These are phyloP conservation scores for Bujurquina vittata DNA, from an alignment of 2,113 vertebrate genomes.

Conservation along the genomic window DNA sequence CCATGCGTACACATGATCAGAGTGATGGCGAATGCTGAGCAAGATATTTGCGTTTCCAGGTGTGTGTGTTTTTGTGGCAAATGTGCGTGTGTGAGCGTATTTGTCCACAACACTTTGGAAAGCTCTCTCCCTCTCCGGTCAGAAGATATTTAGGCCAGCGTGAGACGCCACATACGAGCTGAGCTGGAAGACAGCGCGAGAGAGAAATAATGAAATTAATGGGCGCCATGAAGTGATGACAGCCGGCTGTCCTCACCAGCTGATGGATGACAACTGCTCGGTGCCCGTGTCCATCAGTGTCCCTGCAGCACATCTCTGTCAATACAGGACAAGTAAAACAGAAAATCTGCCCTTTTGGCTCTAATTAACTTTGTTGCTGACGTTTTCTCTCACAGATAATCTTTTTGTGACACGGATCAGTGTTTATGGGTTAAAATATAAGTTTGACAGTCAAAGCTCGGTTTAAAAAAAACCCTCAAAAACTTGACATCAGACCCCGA, in stretches of 20 bases:
- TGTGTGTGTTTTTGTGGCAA: constrained; percentile 1
- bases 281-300: constrained; percentile 66
- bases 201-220: constrained; percentile 68
- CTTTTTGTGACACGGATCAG: neutral
- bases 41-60: neutral
- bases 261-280: constrained; percentile 73
- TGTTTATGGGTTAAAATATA: neutral
- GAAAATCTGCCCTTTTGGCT: constrained; percentile 30
- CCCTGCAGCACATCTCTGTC: constrained; percentile 33
- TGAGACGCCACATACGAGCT: constrained; percentile 27
- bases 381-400: constrained; percentile 20
- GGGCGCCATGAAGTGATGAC: constrained; percentile 62
- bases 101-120: neutral
- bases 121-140: constrained; percentile 41
- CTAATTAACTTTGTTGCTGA: constrained; percentile 54
- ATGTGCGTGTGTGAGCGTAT: neutral
- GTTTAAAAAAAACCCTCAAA: neutral
- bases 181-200: constrained; percentile 42
- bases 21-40: neutral
- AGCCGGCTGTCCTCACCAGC: constrained; percentile 58
- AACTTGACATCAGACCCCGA: neutral
- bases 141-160: constrained; percentile 52
- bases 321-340: constrained; percentile 32
- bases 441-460: neutral
- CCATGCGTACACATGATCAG: neutral